These are phyloP conservation scores for Columba guinea DNA, from an alignment of 2,797 vertebrate species.

Conservation along the genomic window DNA sequence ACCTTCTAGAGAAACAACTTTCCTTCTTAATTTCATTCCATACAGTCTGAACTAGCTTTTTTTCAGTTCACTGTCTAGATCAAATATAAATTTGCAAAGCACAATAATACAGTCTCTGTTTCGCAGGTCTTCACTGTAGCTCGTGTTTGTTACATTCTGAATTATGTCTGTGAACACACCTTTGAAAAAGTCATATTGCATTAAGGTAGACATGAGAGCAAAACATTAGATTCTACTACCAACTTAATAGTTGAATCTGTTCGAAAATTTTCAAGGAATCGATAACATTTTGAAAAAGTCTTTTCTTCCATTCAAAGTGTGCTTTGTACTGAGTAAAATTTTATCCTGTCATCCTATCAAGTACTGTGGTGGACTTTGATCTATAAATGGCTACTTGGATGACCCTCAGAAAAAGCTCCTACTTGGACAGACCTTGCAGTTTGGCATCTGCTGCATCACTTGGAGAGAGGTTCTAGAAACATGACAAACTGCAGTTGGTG, in stretches of 20 bases:
- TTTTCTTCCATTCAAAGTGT: not conserved
- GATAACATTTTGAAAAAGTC: not conserved
- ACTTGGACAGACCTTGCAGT: not conserved
- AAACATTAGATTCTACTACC: accelerated
- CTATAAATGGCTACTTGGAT: not conserved
- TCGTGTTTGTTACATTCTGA: not conserved
- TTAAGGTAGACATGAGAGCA: not conserved
- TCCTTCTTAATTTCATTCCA: not conserved
- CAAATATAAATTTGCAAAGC: not conserved
- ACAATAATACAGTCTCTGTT: not conserved
- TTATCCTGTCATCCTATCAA: not conserved
- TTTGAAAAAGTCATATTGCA: not conserved
- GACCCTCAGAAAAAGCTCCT: not conserved
- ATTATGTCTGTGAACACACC: not conserved
- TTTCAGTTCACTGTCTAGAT: not conserved
- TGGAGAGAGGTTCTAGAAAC: not conserved
- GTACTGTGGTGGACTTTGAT: not conserved
- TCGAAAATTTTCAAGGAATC: not conserved
- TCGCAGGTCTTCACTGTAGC: not conserved
- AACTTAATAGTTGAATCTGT: not conserved
- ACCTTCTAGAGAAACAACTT: conserved; percentile 1
- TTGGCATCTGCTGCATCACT: not conserved
- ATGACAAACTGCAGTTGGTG: not conserved
- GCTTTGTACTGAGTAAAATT: not conserved
- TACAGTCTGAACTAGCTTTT: not conserved